Percentiles rank a stretch among this genome's conserved stretches.
Conservation (phyloP, 2,797 vertebrate genomes). For the Scolopax rusticola region DNA sequence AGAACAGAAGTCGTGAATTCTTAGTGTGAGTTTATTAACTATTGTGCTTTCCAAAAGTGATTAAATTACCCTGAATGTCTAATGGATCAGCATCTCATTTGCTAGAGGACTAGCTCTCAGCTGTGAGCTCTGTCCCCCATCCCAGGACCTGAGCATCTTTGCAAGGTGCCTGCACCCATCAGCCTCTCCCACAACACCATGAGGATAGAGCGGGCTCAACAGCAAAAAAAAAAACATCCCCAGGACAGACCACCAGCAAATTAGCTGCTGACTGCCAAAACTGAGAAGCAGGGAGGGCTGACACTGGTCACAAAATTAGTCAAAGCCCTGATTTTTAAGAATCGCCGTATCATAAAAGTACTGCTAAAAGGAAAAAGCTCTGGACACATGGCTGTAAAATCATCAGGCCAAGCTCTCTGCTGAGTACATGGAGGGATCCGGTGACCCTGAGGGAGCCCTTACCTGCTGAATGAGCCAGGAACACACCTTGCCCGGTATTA, state of each 20-base stretch:
- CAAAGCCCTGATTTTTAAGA: neutral
- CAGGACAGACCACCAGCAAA: neutral
- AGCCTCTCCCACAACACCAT: rapidly evolving
- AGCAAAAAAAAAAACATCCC: neutral
- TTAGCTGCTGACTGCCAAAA: neutral
- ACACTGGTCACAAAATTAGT: neutral
- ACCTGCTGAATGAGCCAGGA: conserved; percentile 38
- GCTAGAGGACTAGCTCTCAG: neutral
- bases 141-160: neutral
- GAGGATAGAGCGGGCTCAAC: neutral
- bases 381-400: neutral
- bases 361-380: neutral
- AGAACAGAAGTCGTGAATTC: conserved; percentile 4
- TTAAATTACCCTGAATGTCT: conserved; percentile 23
- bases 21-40: conserved; percentile 35
- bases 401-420: neutral
- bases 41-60: conserved; percentile 3
- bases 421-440: neutral
- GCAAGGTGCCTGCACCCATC: rapidly evolving
- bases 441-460: conserved; percentile 10
- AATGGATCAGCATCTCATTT: conserved; percentile 5
- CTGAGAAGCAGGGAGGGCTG: neutral
- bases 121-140: neutral
- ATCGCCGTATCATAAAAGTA: neutral
- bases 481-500: neutral